Conservation (phyloP, 2,113 vertebrate genomes). For the Apodemus sylvaticus region DNA sequence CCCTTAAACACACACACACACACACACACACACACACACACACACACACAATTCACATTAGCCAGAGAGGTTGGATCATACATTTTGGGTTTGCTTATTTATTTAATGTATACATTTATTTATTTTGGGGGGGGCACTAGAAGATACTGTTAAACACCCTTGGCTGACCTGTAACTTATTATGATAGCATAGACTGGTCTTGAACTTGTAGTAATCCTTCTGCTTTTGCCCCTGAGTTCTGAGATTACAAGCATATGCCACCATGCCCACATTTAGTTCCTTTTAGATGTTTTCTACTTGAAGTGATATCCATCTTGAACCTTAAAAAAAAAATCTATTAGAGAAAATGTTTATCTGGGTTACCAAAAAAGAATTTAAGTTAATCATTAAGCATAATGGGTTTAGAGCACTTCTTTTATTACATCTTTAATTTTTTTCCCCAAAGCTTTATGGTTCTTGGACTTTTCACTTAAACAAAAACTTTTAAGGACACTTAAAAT, state of each 20-base stretch:
- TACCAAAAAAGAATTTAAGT: constrained; percentile 51
- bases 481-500: constrained; percentile 29
- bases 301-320: neutral
- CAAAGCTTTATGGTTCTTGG: constrained; percentile 29
- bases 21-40: too few species aligned
- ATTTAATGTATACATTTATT: neutral
- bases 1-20: too few species aligned
- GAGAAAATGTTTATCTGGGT: constrained; percentile 48
- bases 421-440: neutral
- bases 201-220: neutral
- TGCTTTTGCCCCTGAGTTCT: neutral
- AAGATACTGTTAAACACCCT: neutral
- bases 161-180: neutral
- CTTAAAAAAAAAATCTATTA: constrained; percentile 14
- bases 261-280: neutral
- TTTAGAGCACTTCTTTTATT: constrained; percentile 39
- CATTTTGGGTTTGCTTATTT: neutral
- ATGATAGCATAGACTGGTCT: neutral
- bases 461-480: neutral
- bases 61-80: neutral
- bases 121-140: neutral
- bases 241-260: neutral
- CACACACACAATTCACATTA: neutral
- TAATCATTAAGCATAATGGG: constrained; percentile 39
- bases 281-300: constrained; percentile 4